phyloP scores from a whole-genome alignment of 2,113 vertebrate species.

The Empidonax alnorum region DNA sequence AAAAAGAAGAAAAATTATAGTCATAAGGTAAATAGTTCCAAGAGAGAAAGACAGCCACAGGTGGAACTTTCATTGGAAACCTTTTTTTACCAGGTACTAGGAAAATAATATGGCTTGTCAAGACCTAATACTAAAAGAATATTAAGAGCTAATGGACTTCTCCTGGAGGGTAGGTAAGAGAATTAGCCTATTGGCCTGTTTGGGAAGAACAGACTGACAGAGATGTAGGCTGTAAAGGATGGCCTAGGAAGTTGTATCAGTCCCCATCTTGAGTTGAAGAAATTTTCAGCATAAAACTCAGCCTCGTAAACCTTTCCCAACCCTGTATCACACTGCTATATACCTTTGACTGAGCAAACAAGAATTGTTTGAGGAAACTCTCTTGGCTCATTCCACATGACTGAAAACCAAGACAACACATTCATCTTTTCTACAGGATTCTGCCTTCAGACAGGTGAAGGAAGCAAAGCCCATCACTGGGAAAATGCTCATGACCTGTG shows the following conservation, averaged over 20 bases:
- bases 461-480: neutral
- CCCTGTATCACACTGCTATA: neutral
- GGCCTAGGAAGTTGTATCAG: neutral
- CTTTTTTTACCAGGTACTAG: neutral
- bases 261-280: neutral
- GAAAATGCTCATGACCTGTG: neutral
- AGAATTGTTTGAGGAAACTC: neutral
- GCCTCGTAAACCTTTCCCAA: neutral
- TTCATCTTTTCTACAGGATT: neutral
- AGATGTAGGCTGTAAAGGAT: neutral
- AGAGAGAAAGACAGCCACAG: neutral
- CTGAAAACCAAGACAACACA: neutral
- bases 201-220: neutral
- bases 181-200: neutral
- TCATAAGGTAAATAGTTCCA: constrained; percentile 14
- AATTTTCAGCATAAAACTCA: neutral
- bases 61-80: neutral
- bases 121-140: neutral
- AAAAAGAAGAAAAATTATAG: constrained; percentile 48
- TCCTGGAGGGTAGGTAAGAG: neutral
- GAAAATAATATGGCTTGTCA: neutral
- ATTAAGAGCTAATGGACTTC: neutral
- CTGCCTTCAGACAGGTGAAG: neutral
- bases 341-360: neutral
- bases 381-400: neutral